Evolutionary conservation across 2,797 vertebrate genomes (phyloP), one percentile per base, ranked within the genome.

Genomic region (Champsocephalus esox): DNA sequence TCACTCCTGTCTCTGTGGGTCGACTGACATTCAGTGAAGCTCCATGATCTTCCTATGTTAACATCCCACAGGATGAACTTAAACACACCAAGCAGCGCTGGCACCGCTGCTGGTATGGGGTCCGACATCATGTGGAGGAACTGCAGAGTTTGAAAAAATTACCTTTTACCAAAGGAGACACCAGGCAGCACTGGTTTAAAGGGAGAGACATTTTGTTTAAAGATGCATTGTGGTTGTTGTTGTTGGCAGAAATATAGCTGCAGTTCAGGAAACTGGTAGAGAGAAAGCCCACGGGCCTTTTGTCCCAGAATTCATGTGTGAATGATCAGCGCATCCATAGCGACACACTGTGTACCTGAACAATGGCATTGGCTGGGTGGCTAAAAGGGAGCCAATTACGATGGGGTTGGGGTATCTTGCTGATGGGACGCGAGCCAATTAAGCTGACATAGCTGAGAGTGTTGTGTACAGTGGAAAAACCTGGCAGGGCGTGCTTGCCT

Each of bases 401-500:
- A 92, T 79, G 70, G 83, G 78, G 83, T 68, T 80, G 75, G 88
- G 86, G 87, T 88, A 85, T 91, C 77, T 92, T 50, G 80, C 88
- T 87, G 81, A 94, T 90, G 89, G 93, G 92, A 95, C 88, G 87
- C 19, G 44, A 88, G 91, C 92, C 92, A 95, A 94, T 95, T 95
- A 95, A 91, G 88, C 87, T 91, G 92, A 93, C 88, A 74, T 88
- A 91, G 88, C 78, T 81, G 63, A 92, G 88, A 85, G 72, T 70
- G 77, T 79, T 82, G 81, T 84, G 79, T 87, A 77, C 76, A 63
- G 78, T 77, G 82, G 34, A 38, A 79, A 64, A 79, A 89, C 75
- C 85, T 89, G 84, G 85, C 83, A 89, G 81, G 81, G 80, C 65
- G 78, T 82, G 65, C 72, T 66, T 66, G 85, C 81, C 77, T 77